Evolutionary conservation across 2,797 vertebrate species (phyloP).

Genomic region (Leptoclinus maculatus): DNA sequence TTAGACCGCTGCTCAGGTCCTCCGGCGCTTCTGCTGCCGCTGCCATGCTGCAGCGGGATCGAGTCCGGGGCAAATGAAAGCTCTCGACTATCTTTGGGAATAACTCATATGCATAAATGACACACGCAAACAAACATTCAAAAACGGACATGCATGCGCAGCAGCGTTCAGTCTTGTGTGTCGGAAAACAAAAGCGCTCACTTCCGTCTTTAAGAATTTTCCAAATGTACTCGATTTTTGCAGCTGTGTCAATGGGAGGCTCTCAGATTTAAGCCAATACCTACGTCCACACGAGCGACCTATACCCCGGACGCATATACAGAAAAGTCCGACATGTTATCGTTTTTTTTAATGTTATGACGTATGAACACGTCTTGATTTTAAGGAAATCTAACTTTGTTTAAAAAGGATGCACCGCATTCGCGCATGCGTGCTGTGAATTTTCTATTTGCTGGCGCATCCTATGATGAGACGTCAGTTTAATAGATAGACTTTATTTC

Average conservation of each 20-base stretch:
- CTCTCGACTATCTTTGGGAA: constrained; percentile 59
- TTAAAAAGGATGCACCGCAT: background rate
- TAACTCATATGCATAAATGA: constrained; percentile 64
- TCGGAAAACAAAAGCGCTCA: constrained; percentile 34
- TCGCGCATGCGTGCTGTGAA: constrained; percentile 55
- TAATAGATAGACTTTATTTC: no score
- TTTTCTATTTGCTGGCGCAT: background rate
- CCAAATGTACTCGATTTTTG: background rate
- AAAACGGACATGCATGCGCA: constrained; percentile 67
- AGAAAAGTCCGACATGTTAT: background rate
- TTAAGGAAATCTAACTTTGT: constrained; percentile 34
- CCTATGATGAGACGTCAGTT: background rate
- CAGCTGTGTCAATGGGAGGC: constrained; percentile 7
- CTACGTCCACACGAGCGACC: fast-evolving
- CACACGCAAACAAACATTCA: constrained; percentile 66
- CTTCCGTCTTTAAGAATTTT: constrained; percentile 62
- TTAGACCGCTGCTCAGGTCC: constrained; percentile 65
- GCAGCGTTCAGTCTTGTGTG: background rate
- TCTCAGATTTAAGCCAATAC: background rate
- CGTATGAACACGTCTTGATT: constrained; percentile 7
- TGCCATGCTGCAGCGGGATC: constrained; percentile 60
- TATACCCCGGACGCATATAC: background rate
- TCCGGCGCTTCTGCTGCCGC: constrained; percentile 56
- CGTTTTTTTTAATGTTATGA: background rate
- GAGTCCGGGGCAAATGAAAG: constrained; percentile 51